Evolutionary conservation across 2,888 invertebrate species (phyloP), one percentile per base, ranked within the genome.

Genomic region (Acleris holmiana): DNA sequence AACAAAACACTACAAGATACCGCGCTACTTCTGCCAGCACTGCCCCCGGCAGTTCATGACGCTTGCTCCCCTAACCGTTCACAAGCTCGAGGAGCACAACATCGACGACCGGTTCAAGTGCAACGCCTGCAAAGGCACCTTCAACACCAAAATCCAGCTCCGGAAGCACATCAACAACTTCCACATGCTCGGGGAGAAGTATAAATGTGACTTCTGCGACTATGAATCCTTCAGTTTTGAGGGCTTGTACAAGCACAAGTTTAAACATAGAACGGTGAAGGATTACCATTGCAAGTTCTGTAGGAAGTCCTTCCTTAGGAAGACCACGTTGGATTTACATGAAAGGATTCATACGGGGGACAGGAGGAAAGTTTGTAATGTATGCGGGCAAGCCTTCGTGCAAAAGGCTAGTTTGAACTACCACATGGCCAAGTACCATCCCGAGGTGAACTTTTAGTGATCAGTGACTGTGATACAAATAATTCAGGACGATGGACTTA

Each of bases 391-490:
- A 63, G 88, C 89, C 44, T 93, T 91, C 63, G 90, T 90, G 0
- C 90, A 91, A 68, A 91, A 91, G 68, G 88, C 91, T 0, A 91
- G 91, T 66, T 70, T 89, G 66, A 91, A 91, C 67, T 91, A 89
- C 68, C 90, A 91, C 44, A 90, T 91, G 91, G 73, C 81, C 0
- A 92, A 89, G 49, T 85, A 90, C 57, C 91, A 91, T 66, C 90
- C 91, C 0, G 85, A 78, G n/a, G 88, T 88, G 1, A 82, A 83
- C 44, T 90, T 78, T 73, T 88, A 74, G 71, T 35, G 23, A n/a
- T 23, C 13, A 53, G 50, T 41, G 19, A 51, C 47, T 63, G 63
- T 54, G 59, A 49, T 65, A 25, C 4, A 15, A 25, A 17, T 13
- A 15, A 17, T 23, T 17, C n/a, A 10, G 46, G 41, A 17, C 59